phyloP scores from a whole-genome alignment of 53 echinoderm and acorn worm species.

The Paracentrotus lividus region DNA sequence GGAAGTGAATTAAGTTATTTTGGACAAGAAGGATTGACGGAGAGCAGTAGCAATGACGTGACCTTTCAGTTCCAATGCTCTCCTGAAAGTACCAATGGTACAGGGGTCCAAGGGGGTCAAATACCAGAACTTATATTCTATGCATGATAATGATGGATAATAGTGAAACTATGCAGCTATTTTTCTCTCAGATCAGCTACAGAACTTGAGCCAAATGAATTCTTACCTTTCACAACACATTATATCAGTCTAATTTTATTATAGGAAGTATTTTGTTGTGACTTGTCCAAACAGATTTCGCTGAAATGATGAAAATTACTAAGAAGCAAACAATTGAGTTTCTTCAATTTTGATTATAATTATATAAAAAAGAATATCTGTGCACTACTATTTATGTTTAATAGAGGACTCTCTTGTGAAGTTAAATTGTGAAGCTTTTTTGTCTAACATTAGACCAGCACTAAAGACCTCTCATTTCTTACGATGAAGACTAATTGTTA shows the following conservation, averaged over 20 bases:
- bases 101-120: conserved; percentile 98
- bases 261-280: neutral
- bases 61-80: conserved; percentile 99
- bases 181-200: neutral
- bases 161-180: conserved; percentile 7
- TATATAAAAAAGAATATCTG: too few species aligned
- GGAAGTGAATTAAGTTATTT: conserved; percentile 97
- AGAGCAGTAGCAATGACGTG: conserved; percentile 84
- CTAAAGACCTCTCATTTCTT: too few species aligned
- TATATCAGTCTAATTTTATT: neutral
- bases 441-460: too few species aligned
- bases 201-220: neutral
- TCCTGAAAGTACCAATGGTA: conserved; percentile 98
- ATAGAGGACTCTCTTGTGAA: too few species aligned
- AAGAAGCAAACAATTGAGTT: neutral
- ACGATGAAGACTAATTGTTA: too few species aligned
- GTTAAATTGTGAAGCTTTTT: too few species aligned
- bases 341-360: too few species aligned
- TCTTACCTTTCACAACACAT: neutral
- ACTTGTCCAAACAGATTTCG: neutral
- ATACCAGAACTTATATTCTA: conserved; percentile 98
- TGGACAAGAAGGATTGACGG: conserved; percentile 98
- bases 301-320: neutral
- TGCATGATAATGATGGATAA: conserved; percentile 80
- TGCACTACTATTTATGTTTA: too few species aligned